phyloP scores from a whole-genome alignment of 2,888 invertebrate species.

The Hyles lineata region DNA sequence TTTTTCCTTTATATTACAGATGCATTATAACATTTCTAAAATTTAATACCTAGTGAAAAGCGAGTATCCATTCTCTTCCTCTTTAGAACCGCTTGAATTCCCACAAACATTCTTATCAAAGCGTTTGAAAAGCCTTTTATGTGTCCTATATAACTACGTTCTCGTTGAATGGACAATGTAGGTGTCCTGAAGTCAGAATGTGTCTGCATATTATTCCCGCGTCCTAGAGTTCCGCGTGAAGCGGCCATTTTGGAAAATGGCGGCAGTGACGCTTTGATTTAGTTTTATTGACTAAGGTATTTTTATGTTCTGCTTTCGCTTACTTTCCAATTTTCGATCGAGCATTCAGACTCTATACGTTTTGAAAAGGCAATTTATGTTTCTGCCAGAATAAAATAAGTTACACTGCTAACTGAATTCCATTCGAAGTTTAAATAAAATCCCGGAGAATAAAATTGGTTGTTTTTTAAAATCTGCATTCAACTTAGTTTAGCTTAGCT shows the following conservation, averaged over 20 bases:
- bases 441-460: too few species aligned
- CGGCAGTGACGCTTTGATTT: not conserved
- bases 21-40: not conserved
- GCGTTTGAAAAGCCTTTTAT: constrained; percentile 20
- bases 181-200: constrained; percentile 20
- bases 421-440: too few species aligned
- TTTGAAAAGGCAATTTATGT: not conserved
- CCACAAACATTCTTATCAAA: constrained; percentile 25
- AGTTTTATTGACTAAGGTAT: not conserved
- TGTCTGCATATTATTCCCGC: constrained; percentile 23
- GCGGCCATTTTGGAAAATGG: constrained; percentile 24
- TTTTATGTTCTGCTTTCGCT: not conserved
- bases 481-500: too few species aligned
- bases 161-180: constrained; percentile 22
- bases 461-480: too few species aligned
- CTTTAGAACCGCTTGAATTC: constrained; percentile 7
- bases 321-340: not conserved
- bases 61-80: constrained; percentile 1
- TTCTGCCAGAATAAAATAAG: too few species aligned
- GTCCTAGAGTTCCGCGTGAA: not conserved
- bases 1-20: too few species aligned
- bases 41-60: not conserved
- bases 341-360: not conserved
- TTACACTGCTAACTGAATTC: too few species aligned
- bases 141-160: not conserved